Evolutionary conservation across 2,888 invertebrate genomes (phyloP).

Genomic region (Tipula lateralis): DNA sequence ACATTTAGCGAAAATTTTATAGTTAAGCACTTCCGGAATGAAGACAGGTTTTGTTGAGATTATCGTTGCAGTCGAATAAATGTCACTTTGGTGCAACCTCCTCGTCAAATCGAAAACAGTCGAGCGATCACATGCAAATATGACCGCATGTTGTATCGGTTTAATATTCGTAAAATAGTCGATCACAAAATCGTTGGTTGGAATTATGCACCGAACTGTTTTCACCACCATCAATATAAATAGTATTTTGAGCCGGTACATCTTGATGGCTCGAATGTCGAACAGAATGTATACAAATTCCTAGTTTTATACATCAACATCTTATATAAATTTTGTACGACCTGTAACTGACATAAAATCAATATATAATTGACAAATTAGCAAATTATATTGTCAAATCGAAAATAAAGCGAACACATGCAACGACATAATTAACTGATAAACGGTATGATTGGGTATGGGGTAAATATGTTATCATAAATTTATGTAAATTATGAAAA

Average conservation of each 20-base stretch:
- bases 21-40: neutral
- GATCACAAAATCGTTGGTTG: neutral
- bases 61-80: neutral
- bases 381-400: neutral
- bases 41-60: neutral
- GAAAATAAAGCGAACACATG: neutral
- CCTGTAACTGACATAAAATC: neutral
- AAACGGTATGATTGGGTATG: neutral
- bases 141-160: neutral
- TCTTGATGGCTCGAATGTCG: neutral
- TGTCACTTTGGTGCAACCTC: neutral
- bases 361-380: neutral
- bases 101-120: neutral
- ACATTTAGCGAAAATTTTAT: neutral
- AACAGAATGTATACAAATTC: neutral
- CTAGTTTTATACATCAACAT: neutral
- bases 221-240: neutral
- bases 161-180: conserved; percentile 14
- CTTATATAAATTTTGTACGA: neutral
- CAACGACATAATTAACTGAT: neutral
- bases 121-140: neutral
- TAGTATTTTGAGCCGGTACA: neutral
- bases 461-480: neutral
- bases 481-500: too few species aligned
- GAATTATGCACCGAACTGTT: neutral